Evolutionary conservation across 2,888 invertebrate species (phyloP).

Genomic region (Tipula confusa): DNA sequence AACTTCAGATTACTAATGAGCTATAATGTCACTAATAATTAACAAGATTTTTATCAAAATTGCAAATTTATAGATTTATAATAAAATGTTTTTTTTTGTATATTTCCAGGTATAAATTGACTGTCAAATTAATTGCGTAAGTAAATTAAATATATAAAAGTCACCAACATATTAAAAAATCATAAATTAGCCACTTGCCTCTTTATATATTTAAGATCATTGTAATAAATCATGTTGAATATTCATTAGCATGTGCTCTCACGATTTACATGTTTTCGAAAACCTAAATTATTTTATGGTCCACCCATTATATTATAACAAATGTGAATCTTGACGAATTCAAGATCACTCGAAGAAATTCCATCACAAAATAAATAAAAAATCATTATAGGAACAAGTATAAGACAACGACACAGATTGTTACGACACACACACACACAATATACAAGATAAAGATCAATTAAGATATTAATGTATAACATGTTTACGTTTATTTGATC

Average conservation of each 20-base stretch:
- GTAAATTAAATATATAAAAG: neutral
- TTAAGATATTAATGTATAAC: constrained; percentile 12
- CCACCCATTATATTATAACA: neutral
- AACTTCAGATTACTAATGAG: neutral
- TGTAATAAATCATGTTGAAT: neutral
- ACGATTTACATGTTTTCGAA: neutral
- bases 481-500: constrained; percentile 3
- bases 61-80: neutral
- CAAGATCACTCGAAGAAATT: neutral
- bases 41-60: neutral
- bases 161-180: neutral
- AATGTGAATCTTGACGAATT: neutral
- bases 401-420: too few relatives aligned
- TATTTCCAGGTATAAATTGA: neutral
- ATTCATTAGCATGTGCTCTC: neutral
- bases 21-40: neutral
- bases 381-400: neutral
- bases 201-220: too few relatives aligned
- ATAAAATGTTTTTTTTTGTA: neutral
- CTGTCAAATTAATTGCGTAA: neutral
- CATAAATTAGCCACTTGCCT: neutral
- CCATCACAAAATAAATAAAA: too few relatives aligned
- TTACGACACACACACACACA: neutral
- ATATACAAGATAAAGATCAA: neutral
- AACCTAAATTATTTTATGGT: neutral